Evolutionary conservation across 2,113 vertebrate genomes (phyloP).

Genomic region (Meles meles): DNA sequence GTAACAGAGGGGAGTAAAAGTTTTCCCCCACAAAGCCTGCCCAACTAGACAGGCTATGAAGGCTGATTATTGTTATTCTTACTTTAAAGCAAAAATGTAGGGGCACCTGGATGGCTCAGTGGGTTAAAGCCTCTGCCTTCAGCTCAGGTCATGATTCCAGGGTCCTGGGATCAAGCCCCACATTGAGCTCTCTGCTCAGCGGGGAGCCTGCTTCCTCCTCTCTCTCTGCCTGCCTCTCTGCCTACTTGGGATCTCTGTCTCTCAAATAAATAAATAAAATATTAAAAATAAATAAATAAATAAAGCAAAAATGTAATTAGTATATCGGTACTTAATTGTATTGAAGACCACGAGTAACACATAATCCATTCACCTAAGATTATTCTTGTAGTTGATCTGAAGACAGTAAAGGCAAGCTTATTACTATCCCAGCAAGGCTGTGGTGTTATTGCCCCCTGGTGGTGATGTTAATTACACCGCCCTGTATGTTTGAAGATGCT

Average conservation of each 20-base stretch:
- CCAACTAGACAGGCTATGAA: neutral
- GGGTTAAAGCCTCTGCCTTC: too few species aligned
- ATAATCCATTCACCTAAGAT: conserved; percentile 47
- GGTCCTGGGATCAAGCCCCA: too few species aligned
- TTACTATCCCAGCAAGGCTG: conserved; percentile 2
- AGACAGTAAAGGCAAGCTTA: neutral
- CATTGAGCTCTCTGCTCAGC: too few species aligned
- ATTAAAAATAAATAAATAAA: too few species aligned
- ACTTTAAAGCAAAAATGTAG: neutral
- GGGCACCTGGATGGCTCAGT: too few species aligned
- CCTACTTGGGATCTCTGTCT: too few species aligned
- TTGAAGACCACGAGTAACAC: neutral
- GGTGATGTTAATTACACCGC: conserved; percentile 62
- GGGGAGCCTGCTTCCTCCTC: too few species aligned
- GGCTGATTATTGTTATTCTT: neutral
- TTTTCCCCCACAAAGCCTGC: neutral
- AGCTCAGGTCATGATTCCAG: too few species aligned
- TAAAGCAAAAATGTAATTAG: conserved; percentile 35
- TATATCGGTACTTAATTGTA: conserved; percentile 32
- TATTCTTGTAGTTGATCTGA: conserved; percentile 17
- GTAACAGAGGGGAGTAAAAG: neutral
- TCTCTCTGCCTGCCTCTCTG: too few species aligned
- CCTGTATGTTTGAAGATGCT: neutral
- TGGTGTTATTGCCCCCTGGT: conserved; percentile 69
- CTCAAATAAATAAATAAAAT: too few species aligned